Base-by-base conservation (phyloP, 2,797 vertebrate genomes). In the Sciaenops ocellatus region DNA sequence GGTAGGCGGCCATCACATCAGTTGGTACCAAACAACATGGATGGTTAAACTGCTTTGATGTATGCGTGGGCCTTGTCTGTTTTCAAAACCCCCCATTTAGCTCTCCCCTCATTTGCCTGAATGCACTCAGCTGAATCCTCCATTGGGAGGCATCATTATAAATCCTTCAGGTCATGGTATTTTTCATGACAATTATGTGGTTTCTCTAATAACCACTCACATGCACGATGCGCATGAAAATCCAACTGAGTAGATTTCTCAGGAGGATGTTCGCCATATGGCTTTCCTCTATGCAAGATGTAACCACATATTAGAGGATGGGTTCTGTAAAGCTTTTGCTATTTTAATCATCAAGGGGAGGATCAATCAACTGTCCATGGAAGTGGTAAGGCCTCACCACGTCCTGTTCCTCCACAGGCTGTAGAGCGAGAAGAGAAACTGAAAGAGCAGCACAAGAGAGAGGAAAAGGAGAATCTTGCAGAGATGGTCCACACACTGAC, bases 401-500 rank as follows among this genome's bases (percentile, higher is more conserved):
- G 24, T 65, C 44, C 28, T 70, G 30, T 38, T 22, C n/a, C 34
- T 44, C 52, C 55, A 54, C 87, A 96, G 96, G 93, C 94, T 68
- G 78, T 78, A 13, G 92, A 95, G 72, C 87, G 28, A 24, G 83
- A 65, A 13, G 89, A 93, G 69, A 85, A 60, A 52, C 83, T 84
- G 69, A 82, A 83, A 64, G 83, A 91, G 80, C 90, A 93, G 63
- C 84, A 16, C 3, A 82, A 77, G 74, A 84, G 64, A 70, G 93
- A 92, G 57, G 90, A 93, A 24, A 90, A 72, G 26, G 82, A 92
- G 83, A 87, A 89, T 52, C 67, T 90, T 42, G 85, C 87, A 1
- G 95, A 96, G 79, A 66, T 95, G 3, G 63, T 34, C 79, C 89
- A 94, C 84, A 92, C 84, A 26, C 34, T 93, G 90, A 94, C 92